Base-by-base conservation (phyloP, 2,888 invertebrate genomes). In the Xanthia icteritia region DNA sequence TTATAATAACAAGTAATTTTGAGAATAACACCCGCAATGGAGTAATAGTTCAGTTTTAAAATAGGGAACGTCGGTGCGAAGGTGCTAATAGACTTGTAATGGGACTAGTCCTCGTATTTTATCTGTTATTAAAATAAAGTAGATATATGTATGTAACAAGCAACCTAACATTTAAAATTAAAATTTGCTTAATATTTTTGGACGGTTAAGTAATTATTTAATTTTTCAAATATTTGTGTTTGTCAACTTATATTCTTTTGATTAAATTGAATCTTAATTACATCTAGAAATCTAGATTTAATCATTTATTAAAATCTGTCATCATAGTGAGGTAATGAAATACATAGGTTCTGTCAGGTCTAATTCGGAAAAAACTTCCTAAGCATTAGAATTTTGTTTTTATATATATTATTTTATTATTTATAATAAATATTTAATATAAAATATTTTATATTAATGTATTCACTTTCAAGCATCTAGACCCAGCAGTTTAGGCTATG, bases 1-100 rank as follows among this genome's bases (percentile, higher is more conserved):
- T 85, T 67, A 82, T 82, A 81, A 88, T 58, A 79, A 82, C 75
- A 79, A 81, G 82, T 78, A 80, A 84, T 87, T 85, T 81, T 66
- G 84, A 68, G 71, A 75, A 73, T 82, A 83, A 80, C 77, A 77
- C 71, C 80, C 75, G 68, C 77, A 73, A 79, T 73, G 71, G 77
- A 75, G 79, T 79, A 81, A 81, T 77, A 76, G 78, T 82, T 79
- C 63, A 76, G 80, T 69, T 85, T 82, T 73, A 75, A 80, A 84
- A 79, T 64, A 68, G 66, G 74, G 70, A 72, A 73, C 42, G 67
- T 71, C 68, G 76, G 66, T 79, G 70, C 42, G 27, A 76, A 78
- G 69, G 61, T 76, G 76, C 77, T 76, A 85, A 86, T 86, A 80
- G 75, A 83, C 36, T 61, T 65, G 51, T 83, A 88, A 87, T 81